These are phyloP conservation scores for Spodoptera picta DNA, from an alignment of 2,888 invertebrate species.

Conservation along the genomic window DNA sequence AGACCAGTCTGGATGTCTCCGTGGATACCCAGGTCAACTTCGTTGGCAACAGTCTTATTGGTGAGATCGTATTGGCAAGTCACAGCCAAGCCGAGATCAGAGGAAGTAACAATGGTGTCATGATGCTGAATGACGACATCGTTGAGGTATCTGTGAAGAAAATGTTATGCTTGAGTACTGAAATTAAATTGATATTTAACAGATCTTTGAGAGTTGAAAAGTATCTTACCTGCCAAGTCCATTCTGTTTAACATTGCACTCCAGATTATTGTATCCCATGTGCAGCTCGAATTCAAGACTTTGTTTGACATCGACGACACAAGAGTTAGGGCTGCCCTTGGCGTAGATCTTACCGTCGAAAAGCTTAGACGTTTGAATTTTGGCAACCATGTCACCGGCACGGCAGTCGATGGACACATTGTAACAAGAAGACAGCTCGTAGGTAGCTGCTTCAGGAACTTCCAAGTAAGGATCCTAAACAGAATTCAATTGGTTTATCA, in stretches of 20 bases:
- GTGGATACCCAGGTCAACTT: slow-evolving; percentile 96
- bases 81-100: slow-evolving; percentile 97
- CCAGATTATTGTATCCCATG: slow-evolving; percentile 97
- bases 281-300: slow-evolving; percentile 96
- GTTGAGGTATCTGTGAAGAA: slow-evolving; percentile 91
- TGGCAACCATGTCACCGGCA: slow-evolving; percentile 97
- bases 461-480: slow-evolving; percentile 95
- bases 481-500: background rate
- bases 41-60: slow-evolving; percentile 97
- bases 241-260: slow-evolving; percentile 97
- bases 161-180: slow-evolving; percentile 27
- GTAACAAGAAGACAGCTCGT: slow-evolving; percentile 97
- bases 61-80: slow-evolving; percentile 98
- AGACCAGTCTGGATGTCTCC: slow-evolving; percentile 96
- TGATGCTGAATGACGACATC: slow-evolving; percentile 98
- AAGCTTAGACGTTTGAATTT: slow-evolving; percentile 96
- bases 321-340: slow-evolving; percentile 97
- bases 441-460: slow-evolving; percentile 96
- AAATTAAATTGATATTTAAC: background rate
- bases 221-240: slow-evolving; percentile 91
- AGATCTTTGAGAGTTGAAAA: background rate
- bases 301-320: slow-evolving; percentile 95
- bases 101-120: slow-evolving; percentile 97
- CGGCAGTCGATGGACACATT: slow-evolving; percentile 98
- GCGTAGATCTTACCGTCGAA: slow-evolving; percentile 98